Conservation (phyloP, 2,888 invertebrate species). For the Mythimna ferrago region DNA sequence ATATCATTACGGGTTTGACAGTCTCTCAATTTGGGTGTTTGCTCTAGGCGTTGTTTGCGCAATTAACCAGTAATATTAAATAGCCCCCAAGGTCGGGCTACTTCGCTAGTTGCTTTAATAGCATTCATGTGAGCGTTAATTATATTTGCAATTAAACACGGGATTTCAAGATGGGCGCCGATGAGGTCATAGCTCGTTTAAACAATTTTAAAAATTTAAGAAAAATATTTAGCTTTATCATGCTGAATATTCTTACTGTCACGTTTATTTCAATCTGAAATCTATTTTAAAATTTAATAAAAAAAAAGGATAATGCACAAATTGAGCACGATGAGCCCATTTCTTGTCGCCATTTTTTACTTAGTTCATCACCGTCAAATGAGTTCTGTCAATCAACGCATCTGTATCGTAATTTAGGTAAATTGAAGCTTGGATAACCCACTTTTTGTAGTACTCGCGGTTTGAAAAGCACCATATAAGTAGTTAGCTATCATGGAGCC, state of each 20-base stretch:
- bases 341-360: conserved; percentile 12
- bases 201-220: conserved; percentile 26
- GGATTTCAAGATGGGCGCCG: conserved; percentile 54
- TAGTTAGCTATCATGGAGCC: conserved; percentile 34
- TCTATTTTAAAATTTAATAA: neutral
- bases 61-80: conserved; percentile 62
- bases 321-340: neutral
- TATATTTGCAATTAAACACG: conserved; percentile 65
- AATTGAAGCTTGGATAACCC: neutral
- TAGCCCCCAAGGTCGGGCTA: conserved; percentile 66
- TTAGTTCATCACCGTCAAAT: conserved; percentile 7
- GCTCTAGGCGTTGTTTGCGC: conserved; percentile 60
- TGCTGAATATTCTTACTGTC: neutral
- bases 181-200: conserved; percentile 52
- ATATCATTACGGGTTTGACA: conserved; percentile 49
- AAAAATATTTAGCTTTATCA: neutral
- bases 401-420: conserved; percentile 1
- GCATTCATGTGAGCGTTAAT: conserved; percentile 64
- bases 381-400: conserved; percentile 21
- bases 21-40: conserved; percentile 44
- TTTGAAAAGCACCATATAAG: conserved; percentile 2
- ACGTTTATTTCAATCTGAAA: neutral
- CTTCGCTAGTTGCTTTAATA: conserved; percentile 60
- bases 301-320: conserved; percentile 7
- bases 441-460: neutral